These are phyloP conservation scores for Sogatella furcifera DNA, from an alignment of 1,140 invertebrate species.

Conservation along the genomic window DNA sequence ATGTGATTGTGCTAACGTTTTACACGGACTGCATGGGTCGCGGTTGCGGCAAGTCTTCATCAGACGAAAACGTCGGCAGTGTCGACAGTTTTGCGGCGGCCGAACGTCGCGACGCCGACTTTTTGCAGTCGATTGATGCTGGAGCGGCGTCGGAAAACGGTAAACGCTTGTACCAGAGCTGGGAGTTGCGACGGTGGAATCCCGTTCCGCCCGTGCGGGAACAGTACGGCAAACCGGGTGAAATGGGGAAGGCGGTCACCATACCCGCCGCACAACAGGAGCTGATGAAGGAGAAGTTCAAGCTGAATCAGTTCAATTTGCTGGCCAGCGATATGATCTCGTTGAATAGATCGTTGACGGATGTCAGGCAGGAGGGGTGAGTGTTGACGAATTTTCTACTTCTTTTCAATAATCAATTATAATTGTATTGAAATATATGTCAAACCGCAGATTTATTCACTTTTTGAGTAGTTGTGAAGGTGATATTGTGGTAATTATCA, in stretches of 20 bases:
- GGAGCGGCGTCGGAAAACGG: neutral
- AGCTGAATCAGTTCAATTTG: slow-evolving; percentile 97
- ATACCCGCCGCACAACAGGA: slow-evolving; percentile 74
- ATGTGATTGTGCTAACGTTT: slow-evolving; percentile 82
- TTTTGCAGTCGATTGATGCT: neutral
- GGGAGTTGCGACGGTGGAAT: slow-evolving; percentile 56
- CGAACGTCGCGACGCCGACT: neutral
- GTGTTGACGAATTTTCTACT: slow-evolving; percentile 26
- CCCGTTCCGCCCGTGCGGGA: slow-evolving; percentile 55
- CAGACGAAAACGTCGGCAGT: slow-evolving; percentile 22
- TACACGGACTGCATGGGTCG: slow-evolving; percentile 81
- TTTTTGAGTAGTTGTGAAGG: no score
- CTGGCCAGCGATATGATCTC: slow-evolving; percentile 96
- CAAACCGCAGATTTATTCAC: no score
- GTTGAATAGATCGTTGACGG: slow-evolving; percentile 86
- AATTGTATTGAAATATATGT: no score
- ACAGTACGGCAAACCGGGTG: slow-evolving; percentile 60
- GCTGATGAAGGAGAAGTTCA: slow-evolving; percentile 89
- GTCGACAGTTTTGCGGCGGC: neutral
- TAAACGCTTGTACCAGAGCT: slow-evolving; percentile 33
- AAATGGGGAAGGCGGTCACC: slow-evolving; percentile 79
- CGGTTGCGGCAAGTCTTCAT: slow-evolving; percentile 52
- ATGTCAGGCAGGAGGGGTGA: slow-evolving; percentile 86
- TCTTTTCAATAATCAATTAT: no score
- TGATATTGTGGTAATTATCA: no score